Percentiles rank a stretch among this genome's conserved stretches.
These are phyloP conservation scores for Yponomeuta evonymella DNA, from an alignment of 2,888 invertebrate species.

Conservation along the genomic window DNA sequence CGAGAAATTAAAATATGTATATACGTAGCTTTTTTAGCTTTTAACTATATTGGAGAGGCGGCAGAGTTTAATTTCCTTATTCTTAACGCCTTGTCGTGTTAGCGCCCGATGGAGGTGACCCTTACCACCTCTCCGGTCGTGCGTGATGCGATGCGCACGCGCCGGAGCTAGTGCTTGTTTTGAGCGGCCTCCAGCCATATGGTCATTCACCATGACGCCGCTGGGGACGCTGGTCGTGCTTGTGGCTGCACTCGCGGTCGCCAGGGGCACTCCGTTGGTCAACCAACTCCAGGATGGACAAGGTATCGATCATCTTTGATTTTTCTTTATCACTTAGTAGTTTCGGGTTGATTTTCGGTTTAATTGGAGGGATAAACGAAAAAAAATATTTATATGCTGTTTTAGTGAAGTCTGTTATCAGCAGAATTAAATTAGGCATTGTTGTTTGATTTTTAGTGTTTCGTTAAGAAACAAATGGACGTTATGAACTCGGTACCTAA, in stretches of 20 bases:
- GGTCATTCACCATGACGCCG: conserved; percentile 61
- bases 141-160: conserved; percentile 42
- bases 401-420: no score
- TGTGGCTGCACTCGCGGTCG: conserved; percentile 37
- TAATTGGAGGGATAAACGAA: no score
- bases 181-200: conserved; percentile 17
- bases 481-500: no score
- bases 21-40: no score
- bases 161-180: not conserved
- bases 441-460: no score
- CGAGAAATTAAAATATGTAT: no score
- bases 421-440: no score
- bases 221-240: conserved; percentile 49
- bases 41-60: no score
- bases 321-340: not conserved
- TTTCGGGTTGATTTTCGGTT: no score
- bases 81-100: not conserved
- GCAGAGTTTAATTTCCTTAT: not conserved
- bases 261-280: conserved; percentile 49
- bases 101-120: not conserved
- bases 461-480: no score
- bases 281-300: conserved; percentile 56
- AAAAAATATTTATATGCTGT: no score
- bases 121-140: not conserved
- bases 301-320: conserved; percentile 36